Evolutionary conservation across 1,140 invertebrate species (phyloP).

Genomic region (Coptotermes formosanus): DNA sequence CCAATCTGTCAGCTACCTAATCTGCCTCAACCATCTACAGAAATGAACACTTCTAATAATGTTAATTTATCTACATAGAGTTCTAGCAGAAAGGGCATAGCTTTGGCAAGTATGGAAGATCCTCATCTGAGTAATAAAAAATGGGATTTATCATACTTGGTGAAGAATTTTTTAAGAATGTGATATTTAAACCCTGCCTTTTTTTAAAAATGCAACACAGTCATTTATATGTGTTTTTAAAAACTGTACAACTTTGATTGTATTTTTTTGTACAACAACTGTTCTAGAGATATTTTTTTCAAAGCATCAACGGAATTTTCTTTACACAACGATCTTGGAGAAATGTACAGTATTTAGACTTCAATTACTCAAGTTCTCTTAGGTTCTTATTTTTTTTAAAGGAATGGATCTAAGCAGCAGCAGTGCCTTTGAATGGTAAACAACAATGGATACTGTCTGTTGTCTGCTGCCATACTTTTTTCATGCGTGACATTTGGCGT

Average conservation of each 20-base stretch:
- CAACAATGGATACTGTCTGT: background rate
- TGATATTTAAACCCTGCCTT: conserved; percentile 16
- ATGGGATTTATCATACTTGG: background rate
- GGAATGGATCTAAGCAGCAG: conserved; percentile 17
- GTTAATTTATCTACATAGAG: background rate
- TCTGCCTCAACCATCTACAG: background rate
- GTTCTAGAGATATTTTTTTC: conserved; percentile 25
- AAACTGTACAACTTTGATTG: conserved; percentile 31
- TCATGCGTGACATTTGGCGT: background rate
- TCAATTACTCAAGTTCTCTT: background rate
- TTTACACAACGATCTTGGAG: conserved; percentile 29
- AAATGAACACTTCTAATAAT: background rate
- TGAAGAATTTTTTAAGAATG: conserved; percentile 4
- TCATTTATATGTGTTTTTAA: conserved; percentile 22
- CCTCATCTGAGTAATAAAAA: background rate
- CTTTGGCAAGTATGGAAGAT: background rate
- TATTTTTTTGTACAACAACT: conserved; percentile 25
- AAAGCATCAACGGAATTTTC: background rate
- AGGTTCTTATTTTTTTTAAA: background rate
- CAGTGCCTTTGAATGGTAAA: background rate
- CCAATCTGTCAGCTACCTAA: background rate
- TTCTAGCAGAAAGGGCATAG: background rate
- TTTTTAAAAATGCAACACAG: conserved; percentile 18
- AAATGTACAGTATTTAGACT: conserved; percentile 19
- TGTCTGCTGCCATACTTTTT: background rate